Evolutionary conservation across 2,113 vertebrate genomes (phyloP).

Genomic region (Alces alces): DNA sequence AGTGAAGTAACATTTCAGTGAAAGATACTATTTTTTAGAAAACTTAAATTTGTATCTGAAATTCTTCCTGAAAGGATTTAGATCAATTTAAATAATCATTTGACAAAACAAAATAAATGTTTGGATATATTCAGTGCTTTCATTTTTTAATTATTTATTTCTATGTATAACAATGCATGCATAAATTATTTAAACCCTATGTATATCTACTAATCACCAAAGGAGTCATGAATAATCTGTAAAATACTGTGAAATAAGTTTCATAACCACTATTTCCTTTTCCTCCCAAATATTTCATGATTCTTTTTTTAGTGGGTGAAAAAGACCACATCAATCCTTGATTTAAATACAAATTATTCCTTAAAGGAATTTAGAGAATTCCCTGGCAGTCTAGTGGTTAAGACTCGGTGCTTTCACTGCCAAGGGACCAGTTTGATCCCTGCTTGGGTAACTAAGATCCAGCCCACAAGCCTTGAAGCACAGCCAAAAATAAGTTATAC

Average conservation of each 20-base stretch:
- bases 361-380: neutral
- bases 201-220: neutral
- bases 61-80: constrained; percentile 8
- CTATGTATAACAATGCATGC: neutral
- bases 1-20: neutral
- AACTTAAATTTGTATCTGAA: constrained; percentile 16
- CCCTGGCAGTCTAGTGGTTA: neutral
- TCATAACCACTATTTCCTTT: neutral
- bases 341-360: neutral
- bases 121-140: neutral
- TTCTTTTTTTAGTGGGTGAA: neutral
- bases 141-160: neutral
- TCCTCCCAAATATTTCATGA: neutral
- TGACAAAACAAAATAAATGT: neutral
- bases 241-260: neutral
- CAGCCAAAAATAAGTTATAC: neutral
- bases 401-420: neutral
- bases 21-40: neutral
- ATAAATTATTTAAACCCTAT: neutral
- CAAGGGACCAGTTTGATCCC: neutral
- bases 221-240: neutral
- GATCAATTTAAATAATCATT: neutral
- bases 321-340: neutral
- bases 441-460: neutral
- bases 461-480: neutral